Evolutionary conservation across 53 echinoderm and acorn worm species (phyloP), one percentile per base, ranked within the genome.

Genomic region (Echinarachnius parma): DNA sequence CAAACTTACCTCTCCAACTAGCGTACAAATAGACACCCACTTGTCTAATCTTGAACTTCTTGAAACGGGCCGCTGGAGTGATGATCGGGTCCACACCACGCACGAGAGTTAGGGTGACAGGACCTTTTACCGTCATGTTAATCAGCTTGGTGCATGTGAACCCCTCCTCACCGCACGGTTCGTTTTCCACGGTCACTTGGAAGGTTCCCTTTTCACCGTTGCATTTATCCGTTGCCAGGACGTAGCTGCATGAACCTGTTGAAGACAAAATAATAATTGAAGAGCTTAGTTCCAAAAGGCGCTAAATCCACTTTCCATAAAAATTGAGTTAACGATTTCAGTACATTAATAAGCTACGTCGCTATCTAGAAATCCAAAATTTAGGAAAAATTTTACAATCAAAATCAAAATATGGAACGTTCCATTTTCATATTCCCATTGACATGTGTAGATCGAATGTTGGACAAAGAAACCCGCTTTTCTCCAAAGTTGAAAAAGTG

Each of bases 141-240:
- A 91, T 77, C 2, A 87, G 77, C 56, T 91, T 94, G 30, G 95
- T 94, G 53, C 95, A 94, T 8, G 87, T 61, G 20, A 81, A 68
- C 7, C 87, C 95, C 1, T 44, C 63, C 2, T 56, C 79, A 34
- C 95, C 95, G 42, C 95, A 94, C 13, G 90, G 84, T n/a, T 91
- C 81, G 57, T 91, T 94, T 64, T 91, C 90, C 28, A 84, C 79
- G 0, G 76, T 68, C 10, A 94, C 75, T 20, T 70, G 64, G 44
- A 94, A 91, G 39, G 78, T 78, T 1, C 82, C 80, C 5, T 64
- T 46, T 18, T 69, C 64, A 0, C 60, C 64, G 1, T 62, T 47
- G 48, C 95, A 94, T 31, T 71, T 31, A 34, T 94, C 82, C 56
- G 75, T 79, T 0, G 78, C 90, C 28, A 94, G 37, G 4, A 87